These are phyloP conservation scores for Crypturellus tataupa DNA, from an alignment of 2,797 vertebrate genomes.

Conservation along the genomic window DNA sequence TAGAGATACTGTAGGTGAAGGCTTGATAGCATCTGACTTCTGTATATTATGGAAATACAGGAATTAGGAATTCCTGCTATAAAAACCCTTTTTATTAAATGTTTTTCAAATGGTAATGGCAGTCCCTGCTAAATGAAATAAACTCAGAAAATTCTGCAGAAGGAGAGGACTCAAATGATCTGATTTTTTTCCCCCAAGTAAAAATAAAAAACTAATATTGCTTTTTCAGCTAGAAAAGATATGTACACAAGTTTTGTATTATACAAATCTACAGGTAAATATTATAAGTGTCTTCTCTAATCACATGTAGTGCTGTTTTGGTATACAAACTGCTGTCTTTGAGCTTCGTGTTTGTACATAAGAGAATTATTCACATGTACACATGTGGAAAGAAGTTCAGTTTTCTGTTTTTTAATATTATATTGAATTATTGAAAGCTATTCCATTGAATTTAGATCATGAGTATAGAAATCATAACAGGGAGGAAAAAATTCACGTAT, in stretches of 20 bases:
- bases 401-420: background rate
- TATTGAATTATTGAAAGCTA: background rate
- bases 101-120: background rate
- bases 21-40: background rate
- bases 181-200: background rate
- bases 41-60: background rate
- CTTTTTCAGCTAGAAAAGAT: background rate
- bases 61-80: background rate
- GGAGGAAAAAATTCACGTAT: background rate
- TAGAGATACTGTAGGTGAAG: background rate
- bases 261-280: background rate
- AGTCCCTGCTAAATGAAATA: background rate
- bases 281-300: background rate
- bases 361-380: background rate
- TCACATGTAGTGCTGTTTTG: background rate
- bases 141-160: background rate
- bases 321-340: background rate
- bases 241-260: background rate
- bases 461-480: background rate
- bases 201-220: background rate
- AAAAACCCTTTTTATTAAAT: background rate
- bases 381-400: no score
- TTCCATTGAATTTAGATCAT: background rate
- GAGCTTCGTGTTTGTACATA: background rate
- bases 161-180: background rate